Evolutionary conservation across 2,113 vertebrate species (phyloP).

Genomic region (Thymallus thymallus): DNA sequence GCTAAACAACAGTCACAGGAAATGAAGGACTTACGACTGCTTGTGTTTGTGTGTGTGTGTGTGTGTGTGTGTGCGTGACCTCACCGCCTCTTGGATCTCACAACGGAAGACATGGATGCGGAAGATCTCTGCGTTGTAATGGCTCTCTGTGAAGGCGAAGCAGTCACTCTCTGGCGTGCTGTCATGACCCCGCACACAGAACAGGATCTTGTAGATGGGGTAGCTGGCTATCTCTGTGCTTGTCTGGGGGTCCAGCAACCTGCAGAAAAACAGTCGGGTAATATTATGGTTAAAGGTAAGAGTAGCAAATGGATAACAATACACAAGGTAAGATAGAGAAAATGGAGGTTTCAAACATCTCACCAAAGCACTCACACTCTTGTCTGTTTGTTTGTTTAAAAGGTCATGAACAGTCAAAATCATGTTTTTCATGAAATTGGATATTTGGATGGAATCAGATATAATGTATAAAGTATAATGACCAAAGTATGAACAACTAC

Average conservation of each 20-base stretch:
- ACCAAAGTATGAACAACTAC: no score
- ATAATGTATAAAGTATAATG: no score
- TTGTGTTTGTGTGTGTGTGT: background rate
- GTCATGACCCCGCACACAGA: conserved; percentile 95
- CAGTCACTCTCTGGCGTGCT: conserved; percentile 95
- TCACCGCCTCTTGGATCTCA: conserved; percentile 98
- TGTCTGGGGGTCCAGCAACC: conserved; percentile 91
- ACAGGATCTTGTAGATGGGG: conserved; percentile 98
- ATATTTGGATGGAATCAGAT: no score
- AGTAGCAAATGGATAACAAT: background rate
- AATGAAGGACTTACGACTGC: background rate
- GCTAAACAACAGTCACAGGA: background rate
- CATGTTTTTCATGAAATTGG: no score
- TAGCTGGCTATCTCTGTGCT: conserved; percentile 96
- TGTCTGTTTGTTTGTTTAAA: background rate
- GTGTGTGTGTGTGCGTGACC: conserved; percentile 40
- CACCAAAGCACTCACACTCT: background rate
- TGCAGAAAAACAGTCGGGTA: conserved; percentile 54
- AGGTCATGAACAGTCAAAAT: background rate
- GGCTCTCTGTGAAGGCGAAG: conserved; percentile 98
- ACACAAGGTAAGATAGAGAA: no score
- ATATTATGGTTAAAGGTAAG: background rate
- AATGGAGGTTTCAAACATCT: no score
- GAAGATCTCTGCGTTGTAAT: conserved; percentile 97
- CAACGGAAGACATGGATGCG: conserved; percentile 98